Evolutionary conservation across 2,888 invertebrate species (phyloP), one percentile per base, ranked within the genome.

Genomic region (Parochlus steinenii): DNA sequence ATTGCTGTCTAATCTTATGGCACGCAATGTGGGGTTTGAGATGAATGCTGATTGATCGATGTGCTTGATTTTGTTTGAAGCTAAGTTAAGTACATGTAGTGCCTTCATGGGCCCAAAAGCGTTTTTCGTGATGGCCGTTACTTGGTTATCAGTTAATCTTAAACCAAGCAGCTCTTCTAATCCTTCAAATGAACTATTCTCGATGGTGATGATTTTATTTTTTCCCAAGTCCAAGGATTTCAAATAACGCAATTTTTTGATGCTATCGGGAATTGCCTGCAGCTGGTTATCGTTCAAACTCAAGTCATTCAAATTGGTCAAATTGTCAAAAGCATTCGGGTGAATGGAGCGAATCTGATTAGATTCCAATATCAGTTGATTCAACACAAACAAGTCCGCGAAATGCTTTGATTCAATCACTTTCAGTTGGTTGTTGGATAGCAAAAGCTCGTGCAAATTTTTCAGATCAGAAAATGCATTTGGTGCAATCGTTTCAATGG

Each of bases 151-250:
- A 32, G 82, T 79, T 36, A 87, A 58, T 31, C 83, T 67, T 38
- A 89, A 59, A 11, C 79, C 77, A 48, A 74, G 74, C 27, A 89
- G 64, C 46, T 76, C 71, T 48, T 72, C 69, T 43, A 86, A 60
- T 5, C 80, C 79, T 49, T 69, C 67, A 47, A 86, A 80, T 33
- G 78, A 74, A 39, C 71, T 65, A 50, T 75, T 74, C 39, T 67
- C 68, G 38, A 89, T 67, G 44, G 65, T 64, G 43, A 72, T 69
- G 50, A 89, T 75, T 49, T 68, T 67, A 59, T 87, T 89, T 61
- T 81, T 79, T 31, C 81, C 81, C 46, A 87, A 64, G 59, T 85
- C 81, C 40, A 87, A 62, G 18, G 76, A 75, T 50, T 75, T 77
- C 47, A 87, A 61, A 48, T 74, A 71, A 44, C 67, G 61, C 42